Evolutionary conservation across 2,113 vertebrate genomes (phyloP).

Genomic region (Sturnira hondurensis): DNA sequence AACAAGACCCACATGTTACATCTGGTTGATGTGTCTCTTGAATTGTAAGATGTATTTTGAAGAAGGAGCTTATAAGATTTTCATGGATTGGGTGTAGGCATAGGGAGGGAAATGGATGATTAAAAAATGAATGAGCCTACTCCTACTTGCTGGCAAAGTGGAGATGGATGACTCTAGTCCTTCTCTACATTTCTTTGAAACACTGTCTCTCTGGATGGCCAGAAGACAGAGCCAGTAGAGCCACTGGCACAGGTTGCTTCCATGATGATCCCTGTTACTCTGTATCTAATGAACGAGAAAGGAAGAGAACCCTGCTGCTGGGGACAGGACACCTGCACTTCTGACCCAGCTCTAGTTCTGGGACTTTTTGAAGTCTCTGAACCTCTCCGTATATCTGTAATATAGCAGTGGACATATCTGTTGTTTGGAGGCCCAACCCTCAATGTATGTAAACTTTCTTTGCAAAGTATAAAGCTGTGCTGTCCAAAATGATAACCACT

Average conservation of each 20-base stretch:
- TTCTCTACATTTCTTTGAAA: neutral
- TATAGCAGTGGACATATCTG: neutral
- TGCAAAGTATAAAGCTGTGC: neutral
- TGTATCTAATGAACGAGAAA: constrained; percentile 4
- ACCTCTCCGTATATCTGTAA: neutral
- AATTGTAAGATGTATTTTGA: neutral
- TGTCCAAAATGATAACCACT: neutral
- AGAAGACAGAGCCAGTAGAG: neutral
- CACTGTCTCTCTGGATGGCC: neutral
- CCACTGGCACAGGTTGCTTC: neutral
- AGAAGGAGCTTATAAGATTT: neutral
- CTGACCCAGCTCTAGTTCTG: neutral
- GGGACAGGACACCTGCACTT: neutral
- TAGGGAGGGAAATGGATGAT: neutral
- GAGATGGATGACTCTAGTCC: neutral
- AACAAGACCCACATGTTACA: neutral
- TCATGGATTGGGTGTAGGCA: neutral
- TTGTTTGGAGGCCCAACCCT: neutral
- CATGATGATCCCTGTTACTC: neutral
- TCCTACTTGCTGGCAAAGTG: neutral
- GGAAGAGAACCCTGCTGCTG: neutral
- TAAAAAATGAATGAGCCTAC: neutral
- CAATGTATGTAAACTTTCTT: neutral
- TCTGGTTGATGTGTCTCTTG: neutral
- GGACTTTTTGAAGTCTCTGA: neutral